These are phyloP conservation scores for Listronotus oregonensis DNA, from an alignment of 1,140 invertebrate genomes.

Conservation along the genomic window DNA sequence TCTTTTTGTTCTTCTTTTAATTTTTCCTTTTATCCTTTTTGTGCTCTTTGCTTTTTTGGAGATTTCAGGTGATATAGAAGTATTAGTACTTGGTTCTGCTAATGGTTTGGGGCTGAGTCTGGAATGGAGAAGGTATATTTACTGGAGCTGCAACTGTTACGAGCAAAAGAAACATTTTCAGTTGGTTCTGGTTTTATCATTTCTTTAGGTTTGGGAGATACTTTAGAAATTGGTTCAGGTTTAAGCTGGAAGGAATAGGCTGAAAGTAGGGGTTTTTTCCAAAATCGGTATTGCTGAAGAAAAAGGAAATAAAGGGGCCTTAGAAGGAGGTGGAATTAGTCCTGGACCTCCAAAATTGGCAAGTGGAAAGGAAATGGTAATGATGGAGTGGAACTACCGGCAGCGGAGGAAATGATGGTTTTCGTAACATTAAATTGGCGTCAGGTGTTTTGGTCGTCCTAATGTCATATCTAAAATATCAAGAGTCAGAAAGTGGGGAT, in stretches of 20 bases:
- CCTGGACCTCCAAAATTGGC: conserved; percentile 58
- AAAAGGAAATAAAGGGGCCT: conserved; percentile 61
- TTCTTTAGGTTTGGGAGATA: conserved; percentile 38
- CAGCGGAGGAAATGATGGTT: conserved; percentile 19
- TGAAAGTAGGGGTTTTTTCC: conserved; percentile 61
- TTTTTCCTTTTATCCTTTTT: conserved; percentile 75
- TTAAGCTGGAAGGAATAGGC: conserved; percentile 54
- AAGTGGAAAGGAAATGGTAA: conserved; percentile 56
- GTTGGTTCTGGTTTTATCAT: conserved; percentile 29
- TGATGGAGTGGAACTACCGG: conserved; percentile 60
- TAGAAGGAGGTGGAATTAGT: conserved; percentile 67
- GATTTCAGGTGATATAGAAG: conserved; percentile 22
- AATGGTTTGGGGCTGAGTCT: conserved; percentile 24
- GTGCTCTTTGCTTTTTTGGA: conserved; percentile 61
- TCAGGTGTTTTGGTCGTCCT: conserved; percentile 69
- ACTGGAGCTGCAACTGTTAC: conserved; percentile 19
- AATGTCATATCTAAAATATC: conserved; percentile 46
- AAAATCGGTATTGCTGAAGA: conserved; percentile 57
- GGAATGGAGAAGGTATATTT: background rate
- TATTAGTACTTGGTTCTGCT: background rate
- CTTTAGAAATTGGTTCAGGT: conserved; percentile 52
- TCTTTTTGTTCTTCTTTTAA: conserved; percentile 63
- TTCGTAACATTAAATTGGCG: conserved; percentile 52
- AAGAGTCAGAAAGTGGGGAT: conserved; percentile 31
- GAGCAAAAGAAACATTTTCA: conserved; percentile 39